Conservation (phyloP, 2,113 vertebrate species). For the Chrysochloris asiatica region DNA sequence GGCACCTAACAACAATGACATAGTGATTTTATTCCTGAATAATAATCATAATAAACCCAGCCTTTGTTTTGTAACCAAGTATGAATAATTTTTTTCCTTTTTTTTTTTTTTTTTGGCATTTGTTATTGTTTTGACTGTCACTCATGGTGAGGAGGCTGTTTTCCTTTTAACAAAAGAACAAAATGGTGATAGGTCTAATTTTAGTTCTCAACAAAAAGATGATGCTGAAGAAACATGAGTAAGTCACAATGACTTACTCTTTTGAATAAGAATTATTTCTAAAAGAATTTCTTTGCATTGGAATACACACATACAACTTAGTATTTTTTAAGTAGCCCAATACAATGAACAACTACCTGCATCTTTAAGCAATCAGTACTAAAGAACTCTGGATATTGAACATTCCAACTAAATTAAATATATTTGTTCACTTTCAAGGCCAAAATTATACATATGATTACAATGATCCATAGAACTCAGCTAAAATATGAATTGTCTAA, state of each 20-base stretch:
- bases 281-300: not conserved
- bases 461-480: not conserved
- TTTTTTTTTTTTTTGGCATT: constrained; percentile 83
- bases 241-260: not conserved
- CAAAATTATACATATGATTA: not conserved
- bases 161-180: constrained; percentile 81
- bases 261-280: constrained; percentile 48
- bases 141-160: constrained; percentile 73
- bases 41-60: constrained; percentile 50
- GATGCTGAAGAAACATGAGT: constrained; percentile 56
- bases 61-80: constrained; percentile 80
- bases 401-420: constrained; percentile 4
- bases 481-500: constrained; percentile 36
- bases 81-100: constrained; percentile 80
- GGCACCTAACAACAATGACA: not conserved
- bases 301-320: not conserved
- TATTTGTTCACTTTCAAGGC: not conserved
- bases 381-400: not conserved
- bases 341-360: not conserved
- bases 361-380: not conserved
- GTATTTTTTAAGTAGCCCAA: constrained; percentile 30
- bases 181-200: constrained; percentile 82
- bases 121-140: constrained; percentile 82
- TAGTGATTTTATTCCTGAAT: constrained; percentile 73
- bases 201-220: constrained; percentile 77